phyloP scores from a whole-genome alignment of 1,140 invertebrate species.

The Drosophila sp. region DNA sequence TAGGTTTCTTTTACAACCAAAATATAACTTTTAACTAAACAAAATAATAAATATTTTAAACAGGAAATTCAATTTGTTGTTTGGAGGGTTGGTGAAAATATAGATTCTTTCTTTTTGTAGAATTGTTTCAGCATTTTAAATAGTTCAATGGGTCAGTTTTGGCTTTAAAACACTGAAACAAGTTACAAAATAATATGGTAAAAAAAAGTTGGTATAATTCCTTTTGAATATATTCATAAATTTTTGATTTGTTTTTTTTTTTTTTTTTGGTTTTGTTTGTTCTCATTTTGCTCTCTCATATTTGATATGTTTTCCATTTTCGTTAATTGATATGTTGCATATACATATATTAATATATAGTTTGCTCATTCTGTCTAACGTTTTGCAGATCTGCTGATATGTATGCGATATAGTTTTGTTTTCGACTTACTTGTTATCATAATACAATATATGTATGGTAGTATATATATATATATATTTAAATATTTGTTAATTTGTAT shows the following conservation, averaged over 20 bases:
- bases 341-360: conserved; percentile 47
- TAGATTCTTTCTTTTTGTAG: conserved; percentile 32
- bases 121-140: conserved; percentile 77
- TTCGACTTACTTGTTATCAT: conserved; percentile 42
- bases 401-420: conserved; percentile 66
- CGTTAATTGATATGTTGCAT: conserved; percentile 75
- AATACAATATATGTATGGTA: conserved; percentile 36
- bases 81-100: neutral
- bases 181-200: conserved; percentile 48
- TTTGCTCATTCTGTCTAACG: conserved; percentile 32
- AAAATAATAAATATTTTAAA: neutral
- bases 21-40: neutral
- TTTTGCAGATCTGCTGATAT: conserved; percentile 62
- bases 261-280: conserved; percentile 24
- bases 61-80: neutral
- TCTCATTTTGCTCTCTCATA: conserved; percentile 51
- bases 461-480: conserved; percentile 29
- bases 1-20: neutral
- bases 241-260: conserved; percentile 20
- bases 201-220: too few relatives aligned
- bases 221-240: neutral
- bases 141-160: conserved; percentile 72
- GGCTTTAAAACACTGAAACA: conserved; percentile 75
- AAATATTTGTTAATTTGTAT: conserved; percentile 31
- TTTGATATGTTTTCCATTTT: conserved; percentile 65